These are phyloP conservation scores for Agrochola macilenta DNA, from an alignment of 2,888 invertebrate species.

Conservation along the genomic window DNA sequence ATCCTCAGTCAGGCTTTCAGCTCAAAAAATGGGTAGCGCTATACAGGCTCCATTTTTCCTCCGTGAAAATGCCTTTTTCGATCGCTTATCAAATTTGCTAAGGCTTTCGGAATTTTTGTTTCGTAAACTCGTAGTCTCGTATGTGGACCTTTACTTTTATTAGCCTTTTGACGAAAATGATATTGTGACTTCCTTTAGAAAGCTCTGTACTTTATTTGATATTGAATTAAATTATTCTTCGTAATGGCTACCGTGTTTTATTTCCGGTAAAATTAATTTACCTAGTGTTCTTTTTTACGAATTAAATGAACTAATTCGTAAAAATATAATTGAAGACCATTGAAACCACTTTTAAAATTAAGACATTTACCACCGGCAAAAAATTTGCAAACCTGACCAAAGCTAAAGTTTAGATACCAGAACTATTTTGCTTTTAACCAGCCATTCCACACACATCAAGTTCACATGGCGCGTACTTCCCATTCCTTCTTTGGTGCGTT, in stretches of 20 bases:
- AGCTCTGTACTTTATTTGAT: neutral
- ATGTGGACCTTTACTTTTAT: neutral
- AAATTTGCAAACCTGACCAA: neutral
- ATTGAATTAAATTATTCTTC: neutral
- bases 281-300: no score
- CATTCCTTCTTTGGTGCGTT: conserved; percentile 43
- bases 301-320: neutral
- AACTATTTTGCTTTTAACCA: neutral
- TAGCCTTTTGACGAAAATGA: neutral
- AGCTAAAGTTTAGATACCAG: neutral
- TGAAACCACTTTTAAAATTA: neutral
- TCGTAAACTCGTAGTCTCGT: conserved; percentile 1
- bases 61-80: conserved; percentile 27
- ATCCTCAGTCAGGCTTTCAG: conserved; percentile 36
- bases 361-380: neutral
- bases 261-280: neutral
- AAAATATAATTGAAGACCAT: neutral
- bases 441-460: no score
- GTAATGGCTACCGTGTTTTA: neutral
- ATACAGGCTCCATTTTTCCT: conserved; percentile 21
- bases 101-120: conserved; percentile 26
- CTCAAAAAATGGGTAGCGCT: conserved; percentile 30
- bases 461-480: neutral
- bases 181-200: conserved; percentile 2
- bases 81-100: conserved; percentile 47